Evolutionary conservation across 2,113 vertebrate species (phyloP).

Genomic region (Mesocricetus auratus): DNA sequence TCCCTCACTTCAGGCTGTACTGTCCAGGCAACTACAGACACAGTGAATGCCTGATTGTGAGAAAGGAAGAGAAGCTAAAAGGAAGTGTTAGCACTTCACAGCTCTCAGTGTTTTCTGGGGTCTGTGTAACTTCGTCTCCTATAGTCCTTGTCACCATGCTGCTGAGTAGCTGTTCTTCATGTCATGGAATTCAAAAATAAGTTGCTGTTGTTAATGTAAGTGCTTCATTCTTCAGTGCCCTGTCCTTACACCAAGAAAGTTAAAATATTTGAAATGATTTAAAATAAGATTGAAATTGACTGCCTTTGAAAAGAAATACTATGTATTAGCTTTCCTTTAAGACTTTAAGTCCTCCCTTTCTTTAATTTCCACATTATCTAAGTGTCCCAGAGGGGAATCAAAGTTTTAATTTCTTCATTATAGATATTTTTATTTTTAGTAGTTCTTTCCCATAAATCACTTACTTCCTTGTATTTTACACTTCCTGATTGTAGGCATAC

Average conservation of each 20-base stretch:
- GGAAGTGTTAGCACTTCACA: neutral
- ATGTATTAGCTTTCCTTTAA: constrained; percentile 28
- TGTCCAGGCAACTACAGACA: neutral
- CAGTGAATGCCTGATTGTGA: neutral
- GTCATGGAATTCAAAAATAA: neutral
- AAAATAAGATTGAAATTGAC: constrained; percentile 18
- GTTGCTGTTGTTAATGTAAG: neutral
- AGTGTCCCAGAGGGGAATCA: constrained; percentile 1
- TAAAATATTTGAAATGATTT: constrained; percentile 9
- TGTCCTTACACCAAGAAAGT: constrained; percentile 16
- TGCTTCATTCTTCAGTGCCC: neutral
- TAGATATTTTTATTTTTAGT: constrained; percentile 36
- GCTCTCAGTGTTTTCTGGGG: neutral
- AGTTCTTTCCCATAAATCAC: constrained; percentile 37
- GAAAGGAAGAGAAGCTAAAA: neutral
- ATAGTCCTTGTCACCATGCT: neutral
- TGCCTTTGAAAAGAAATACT: constrained; percentile 44
- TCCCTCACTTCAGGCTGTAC: neutral
- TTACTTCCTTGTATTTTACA: constrained; percentile 59
- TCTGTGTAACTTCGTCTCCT: constrained; percentile 4
- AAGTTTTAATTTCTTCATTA: constrained; percentile 56
- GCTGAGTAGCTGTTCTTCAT: neutral
- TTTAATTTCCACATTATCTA: constrained; percentile 33
- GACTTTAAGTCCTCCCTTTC: constrained; percentile 40
- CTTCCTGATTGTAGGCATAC: constrained; percentile 20